Conservation (phyloP, 30 jellyfish, hydroid and myxozoan species). For the Pseudorhiza aurosa region DNA sequence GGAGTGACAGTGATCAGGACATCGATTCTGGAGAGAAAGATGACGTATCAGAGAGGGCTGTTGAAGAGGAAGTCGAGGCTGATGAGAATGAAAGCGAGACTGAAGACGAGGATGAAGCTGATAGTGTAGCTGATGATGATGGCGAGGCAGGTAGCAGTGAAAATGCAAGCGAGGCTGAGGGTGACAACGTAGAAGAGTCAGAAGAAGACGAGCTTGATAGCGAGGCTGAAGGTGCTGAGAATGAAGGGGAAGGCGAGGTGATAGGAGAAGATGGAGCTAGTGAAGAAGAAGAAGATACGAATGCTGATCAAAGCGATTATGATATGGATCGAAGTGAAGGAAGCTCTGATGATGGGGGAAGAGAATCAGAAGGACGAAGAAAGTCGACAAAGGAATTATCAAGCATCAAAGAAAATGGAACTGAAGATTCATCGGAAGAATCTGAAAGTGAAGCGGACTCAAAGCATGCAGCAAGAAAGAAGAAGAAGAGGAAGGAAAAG, state of each 20-base stretch:
- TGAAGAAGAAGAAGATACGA: slow-evolving; percentile 11
- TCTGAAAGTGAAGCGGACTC: slow-evolving; percentile 4
- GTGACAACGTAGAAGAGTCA: not conserved
- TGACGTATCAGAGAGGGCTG: not conserved
- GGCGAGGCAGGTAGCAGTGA: not conserved
- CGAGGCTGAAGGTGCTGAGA: slow-evolving; percentile 3
- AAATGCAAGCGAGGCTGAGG: not conserved
- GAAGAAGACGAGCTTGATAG: slow-evolving; percentile 13
- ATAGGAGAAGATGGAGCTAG: not conserved
- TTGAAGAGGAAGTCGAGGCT: not conserved
- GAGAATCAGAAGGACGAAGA: not conserved
- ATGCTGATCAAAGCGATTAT: not conserved
- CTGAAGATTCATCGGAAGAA: slow-evolving; percentile 40
- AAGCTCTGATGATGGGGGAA: not conserved
- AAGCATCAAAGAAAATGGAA: slow-evolving; percentile 7
- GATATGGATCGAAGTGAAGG: not conserved
- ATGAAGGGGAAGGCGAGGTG: slow-evolving; percentile 19
- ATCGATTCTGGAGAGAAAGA: not conserved
- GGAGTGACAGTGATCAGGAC: not conserved
- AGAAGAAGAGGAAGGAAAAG: slow-evolving; percentile 17
- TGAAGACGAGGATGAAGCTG: not conserved
- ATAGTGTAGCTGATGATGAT: slow-evolving; percentile 1
- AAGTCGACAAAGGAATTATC: not conserved
- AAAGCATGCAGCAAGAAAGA: slow-evolving; percentile 13
- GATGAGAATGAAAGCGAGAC: not conserved